A percentile compares a stretch with the other conserved stretches of the same genome.
Evolutionary conservation across 1,140 invertebrate genomes (phyloP).

Genomic region (Muscidifurax raptorellus): DNA sequence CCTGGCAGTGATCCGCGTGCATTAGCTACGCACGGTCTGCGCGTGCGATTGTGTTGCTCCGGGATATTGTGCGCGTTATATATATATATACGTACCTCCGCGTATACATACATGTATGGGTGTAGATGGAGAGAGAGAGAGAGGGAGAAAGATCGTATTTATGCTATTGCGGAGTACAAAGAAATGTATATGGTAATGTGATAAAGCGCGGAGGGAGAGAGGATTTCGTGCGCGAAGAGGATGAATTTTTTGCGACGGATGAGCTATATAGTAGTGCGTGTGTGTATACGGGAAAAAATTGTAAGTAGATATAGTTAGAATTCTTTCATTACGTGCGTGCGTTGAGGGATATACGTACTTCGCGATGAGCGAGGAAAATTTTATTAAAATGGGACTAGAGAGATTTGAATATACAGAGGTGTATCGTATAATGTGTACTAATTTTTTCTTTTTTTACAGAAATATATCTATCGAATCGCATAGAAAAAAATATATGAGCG

Average conservation of each 20-base stretch:
- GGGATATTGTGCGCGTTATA: background rate
- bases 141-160: slow-evolving; percentile 28
- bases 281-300: background rate
- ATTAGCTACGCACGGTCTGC: background rate
- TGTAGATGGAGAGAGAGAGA: background rate
- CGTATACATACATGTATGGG: background rate
- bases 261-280: background rate
- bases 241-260: background rate
- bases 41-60: background rate
- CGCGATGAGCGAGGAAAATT: too few species aligned
- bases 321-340: too few species aligned
- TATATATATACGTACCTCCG: too few species aligned
- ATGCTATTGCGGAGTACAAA: slow-evolving; percentile 21
- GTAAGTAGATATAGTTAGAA: too few species aligned
- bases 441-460: too few species aligned
- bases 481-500: too few species aligned
- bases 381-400: too few species aligned
- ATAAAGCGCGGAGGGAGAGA: slow-evolving; percentile 19
- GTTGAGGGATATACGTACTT: too few species aligned
- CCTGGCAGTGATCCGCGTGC: slow-evolving; percentile 41
- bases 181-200: slow-evolving; percentile 28
- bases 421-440: too few species aligned
- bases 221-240: background rate
- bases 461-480: too few species aligned
- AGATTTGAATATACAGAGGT: too few species aligned